Conservation (phyloP, 2,113 vertebrate genomes). For the Cynopterus brachyotis region DNA sequence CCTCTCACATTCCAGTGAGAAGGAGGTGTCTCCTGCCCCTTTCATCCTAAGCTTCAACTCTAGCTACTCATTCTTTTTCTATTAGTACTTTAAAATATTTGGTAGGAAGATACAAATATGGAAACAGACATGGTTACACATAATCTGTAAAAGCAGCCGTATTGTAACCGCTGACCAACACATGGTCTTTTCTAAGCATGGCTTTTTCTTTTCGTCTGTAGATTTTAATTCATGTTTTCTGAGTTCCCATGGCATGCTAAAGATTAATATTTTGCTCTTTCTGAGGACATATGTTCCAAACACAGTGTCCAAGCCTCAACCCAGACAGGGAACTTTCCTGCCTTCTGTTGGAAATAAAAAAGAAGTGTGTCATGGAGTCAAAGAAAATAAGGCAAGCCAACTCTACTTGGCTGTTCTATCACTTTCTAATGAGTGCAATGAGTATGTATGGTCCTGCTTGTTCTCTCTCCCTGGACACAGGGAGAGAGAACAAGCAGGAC, state of each 20-base stretch:
- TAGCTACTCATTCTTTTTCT: neutral
- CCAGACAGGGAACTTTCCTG: neutral
- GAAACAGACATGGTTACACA: neutral
- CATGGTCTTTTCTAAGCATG: neutral
- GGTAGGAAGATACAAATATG: neutral
- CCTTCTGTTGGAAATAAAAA: neutral
- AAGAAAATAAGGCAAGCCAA: neutral
- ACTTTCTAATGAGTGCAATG: neutral
- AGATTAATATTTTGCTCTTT: neutral
- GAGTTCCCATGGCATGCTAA: neutral
- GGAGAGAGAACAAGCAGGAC: too few relatives aligned
- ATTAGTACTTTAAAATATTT: neutral
- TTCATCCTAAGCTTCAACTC: neutral
- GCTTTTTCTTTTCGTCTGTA: neutral
- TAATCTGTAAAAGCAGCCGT: neutral
- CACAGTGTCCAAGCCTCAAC: neutral
- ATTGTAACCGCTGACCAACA: neutral
- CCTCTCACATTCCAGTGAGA: neutral
- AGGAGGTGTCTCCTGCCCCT: neutral
- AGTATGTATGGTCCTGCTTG: neutral
- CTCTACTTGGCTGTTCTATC: neutral
- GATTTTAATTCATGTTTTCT: conserved; percentile 22
- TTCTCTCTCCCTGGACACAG: neutral
- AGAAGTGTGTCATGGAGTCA: neutral
- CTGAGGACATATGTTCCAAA: neutral